Evolutionary conservation across 1,140 invertebrate species (phyloP).

Genomic region (Helicoverpa zea): DNA sequence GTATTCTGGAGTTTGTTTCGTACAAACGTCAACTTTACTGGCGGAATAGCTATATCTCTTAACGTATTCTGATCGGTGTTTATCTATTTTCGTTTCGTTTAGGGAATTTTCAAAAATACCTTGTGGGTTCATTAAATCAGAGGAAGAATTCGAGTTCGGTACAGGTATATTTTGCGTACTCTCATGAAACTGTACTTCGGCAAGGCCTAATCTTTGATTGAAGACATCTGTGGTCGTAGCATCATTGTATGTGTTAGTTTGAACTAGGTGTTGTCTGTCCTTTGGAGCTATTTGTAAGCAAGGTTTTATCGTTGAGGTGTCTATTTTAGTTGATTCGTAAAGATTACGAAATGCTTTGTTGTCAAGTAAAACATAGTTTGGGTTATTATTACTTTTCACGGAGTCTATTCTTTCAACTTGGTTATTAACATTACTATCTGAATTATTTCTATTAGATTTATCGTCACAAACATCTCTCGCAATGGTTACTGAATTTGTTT

Average conservation of each 20-base stretch:
- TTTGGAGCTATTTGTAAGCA: not conserved
- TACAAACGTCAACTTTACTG: slow-evolving; percentile 64
- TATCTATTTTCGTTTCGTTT: not conserved
- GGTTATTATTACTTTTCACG: not conserved
- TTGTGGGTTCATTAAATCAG: slow-evolving; percentile 5
- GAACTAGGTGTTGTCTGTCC: not conserved
- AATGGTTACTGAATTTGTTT: too few species aligned
- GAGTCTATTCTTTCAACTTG: not conserved
- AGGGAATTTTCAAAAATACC: not conserved
- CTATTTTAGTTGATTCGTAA: not conserved
- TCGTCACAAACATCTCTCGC: too few species aligned
- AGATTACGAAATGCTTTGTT: not conserved
- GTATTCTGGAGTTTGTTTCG: slow-evolving; percentile 57
- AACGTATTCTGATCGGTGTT: slow-evolving; percentile 48
- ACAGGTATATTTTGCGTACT: not conserved
- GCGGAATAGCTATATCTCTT: slow-evolving; percentile 60
- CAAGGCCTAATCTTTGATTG: too few species aligned
- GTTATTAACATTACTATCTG: not conserved
- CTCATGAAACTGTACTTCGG: not conserved
- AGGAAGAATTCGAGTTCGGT: not conserved
- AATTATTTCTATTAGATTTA: not conserved
- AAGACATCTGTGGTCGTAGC: not conserved
- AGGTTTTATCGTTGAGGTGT: not conserved
- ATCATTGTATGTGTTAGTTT: not conserved
- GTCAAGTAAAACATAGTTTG: not conserved